phyloP scores from a whole-genome alignment of 2,888 invertebrate species.

The Drosophila merina region DNA sequence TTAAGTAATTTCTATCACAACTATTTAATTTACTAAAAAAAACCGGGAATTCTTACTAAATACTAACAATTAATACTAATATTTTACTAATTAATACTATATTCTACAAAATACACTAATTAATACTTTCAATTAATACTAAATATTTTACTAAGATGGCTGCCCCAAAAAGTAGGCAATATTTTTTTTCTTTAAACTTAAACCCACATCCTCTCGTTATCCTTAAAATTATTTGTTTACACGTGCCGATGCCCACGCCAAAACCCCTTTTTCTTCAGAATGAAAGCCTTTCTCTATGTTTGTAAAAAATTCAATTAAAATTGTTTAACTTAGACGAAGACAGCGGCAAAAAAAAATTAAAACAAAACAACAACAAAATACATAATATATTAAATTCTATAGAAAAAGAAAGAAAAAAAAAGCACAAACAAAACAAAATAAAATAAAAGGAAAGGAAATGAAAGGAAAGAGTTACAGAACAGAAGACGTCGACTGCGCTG shows the following conservation, averaged over 20 bases:
- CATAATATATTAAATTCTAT: conserved; percentile 63
- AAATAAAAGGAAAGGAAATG: conserved; percentile 39
- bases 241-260: background rate
- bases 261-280: conserved; percentile 3
- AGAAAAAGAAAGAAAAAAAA: conserved; percentile 5
- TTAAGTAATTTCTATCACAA: too few relatives aligned
- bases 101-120: too few relatives aligned
- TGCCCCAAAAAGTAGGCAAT: conserved; percentile 1
- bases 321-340: conserved; percentile 61
- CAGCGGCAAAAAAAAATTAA: conserved; percentile 14
- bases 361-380: conserved; percentile 34
- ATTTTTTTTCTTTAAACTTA: background rate
- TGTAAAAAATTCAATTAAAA: conserved; percentile 80
- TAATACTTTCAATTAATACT: too few relatives aligned
- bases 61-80: too few relatives aligned
- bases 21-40: too few relatives aligned
- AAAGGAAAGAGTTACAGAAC: conserved; percentile 67
- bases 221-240: background rate
- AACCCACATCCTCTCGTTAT: background rate
- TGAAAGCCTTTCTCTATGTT: conserved; percentile 59
- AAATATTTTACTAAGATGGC: background rate
- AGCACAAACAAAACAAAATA: too few relatives aligned
- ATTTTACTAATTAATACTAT: too few relatives aligned
- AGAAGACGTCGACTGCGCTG: conserved; percentile 38
- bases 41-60: too few relatives aligned